Conservation (phyloP, 37 sponge, comb jelly and placozoan genomes). For the Amphimedon queenslandica region DNA sequence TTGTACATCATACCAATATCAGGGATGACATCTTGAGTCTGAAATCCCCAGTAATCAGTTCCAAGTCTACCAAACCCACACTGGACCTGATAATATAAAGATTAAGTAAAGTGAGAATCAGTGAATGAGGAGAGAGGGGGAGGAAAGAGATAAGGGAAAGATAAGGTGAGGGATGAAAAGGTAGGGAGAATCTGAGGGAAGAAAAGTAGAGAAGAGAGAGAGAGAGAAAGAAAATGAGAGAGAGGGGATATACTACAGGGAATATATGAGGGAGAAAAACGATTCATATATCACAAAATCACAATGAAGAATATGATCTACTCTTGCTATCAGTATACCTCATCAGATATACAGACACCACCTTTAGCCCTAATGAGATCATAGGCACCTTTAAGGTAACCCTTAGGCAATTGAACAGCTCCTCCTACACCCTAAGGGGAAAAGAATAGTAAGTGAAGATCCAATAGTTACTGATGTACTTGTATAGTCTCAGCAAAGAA, state of each 20-base stretch:
- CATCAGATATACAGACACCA: constrained; percentile 81
- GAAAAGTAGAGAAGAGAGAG: too few species aligned
- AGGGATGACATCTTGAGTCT: constrained; percentile 72
- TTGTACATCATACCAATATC: constrained; percentile 87
- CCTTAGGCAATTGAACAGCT: constrained; percentile 71
- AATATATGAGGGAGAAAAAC: too few species aligned
- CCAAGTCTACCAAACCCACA: constrained; percentile 95
- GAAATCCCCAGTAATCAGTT: constrained; percentile 92
- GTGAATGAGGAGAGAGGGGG: neutral
- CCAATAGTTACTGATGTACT: constrained; percentile 15
- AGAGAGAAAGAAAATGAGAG: too few species aligned
- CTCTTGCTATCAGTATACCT: too few species aligned
- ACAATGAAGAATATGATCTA: too few species aligned
- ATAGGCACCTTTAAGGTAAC: constrained; percentile 64
- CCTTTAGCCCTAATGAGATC: constrained; percentile 69
- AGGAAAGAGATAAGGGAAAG: too few species aligned
- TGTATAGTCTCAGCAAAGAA: constrained; percentile 92
- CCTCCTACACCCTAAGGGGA: constrained; percentile 82
- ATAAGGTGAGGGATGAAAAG: too few species aligned
- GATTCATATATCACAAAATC: too few species aligned
- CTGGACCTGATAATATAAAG: constrained; percentile 78
- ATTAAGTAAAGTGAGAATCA: neutral
- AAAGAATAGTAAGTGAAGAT: neutral
- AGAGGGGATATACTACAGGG: too few species aligned
- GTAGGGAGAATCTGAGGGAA: too few species aligned